phyloP scores from a whole-genome alignment of 2,113 vertebrate species.

The Hemibagrus wyckioides region DNA sequence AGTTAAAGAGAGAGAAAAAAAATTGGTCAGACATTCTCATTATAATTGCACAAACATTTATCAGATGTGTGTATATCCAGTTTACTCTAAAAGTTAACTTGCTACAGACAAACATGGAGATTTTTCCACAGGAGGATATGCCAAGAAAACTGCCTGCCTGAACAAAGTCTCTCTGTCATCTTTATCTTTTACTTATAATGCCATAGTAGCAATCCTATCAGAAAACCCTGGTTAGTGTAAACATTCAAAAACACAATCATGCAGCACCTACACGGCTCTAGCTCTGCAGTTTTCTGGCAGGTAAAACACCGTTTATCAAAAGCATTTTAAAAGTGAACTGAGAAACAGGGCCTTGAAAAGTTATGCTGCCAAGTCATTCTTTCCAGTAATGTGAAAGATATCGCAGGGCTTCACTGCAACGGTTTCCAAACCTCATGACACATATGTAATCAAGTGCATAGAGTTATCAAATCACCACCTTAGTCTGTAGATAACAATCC shows the following conservation, averaged over 20 bases:
- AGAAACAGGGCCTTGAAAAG: slow-evolving; percentile 13
- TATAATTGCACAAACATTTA: neutral
- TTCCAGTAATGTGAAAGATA: slow-evolving; percentile 38
- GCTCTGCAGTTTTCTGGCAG: slow-evolving; percentile 28
- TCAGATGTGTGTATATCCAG: neutral
- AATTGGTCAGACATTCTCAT: neutral
- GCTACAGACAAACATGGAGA: neutral
- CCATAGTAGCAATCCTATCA: neutral
- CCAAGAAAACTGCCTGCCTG: neutral
- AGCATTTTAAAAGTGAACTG: slow-evolving; percentile 21
- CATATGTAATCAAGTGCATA: slow-evolving; percentile 8
- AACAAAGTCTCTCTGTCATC: neutral
- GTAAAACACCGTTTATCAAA: slow-evolving; percentile 18
- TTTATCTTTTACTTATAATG: neutral
- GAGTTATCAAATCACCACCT: neutral
- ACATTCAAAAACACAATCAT: neutral
- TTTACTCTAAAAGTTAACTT: neutral
- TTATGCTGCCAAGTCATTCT: slow-evolving; percentile 37
- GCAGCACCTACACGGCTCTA: neutral
- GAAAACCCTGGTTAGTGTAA: neutral
- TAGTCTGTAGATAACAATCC: neutral
- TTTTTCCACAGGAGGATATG: neutral
- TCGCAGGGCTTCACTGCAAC: slow-evolving; percentile 1
- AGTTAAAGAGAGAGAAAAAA: neutral
- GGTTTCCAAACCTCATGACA: slow-evolving; percentile 21